phyloP scores from a whole-genome alignment of 2,113 vertebrate genomes.

The Girardinichthys multiradiatus region DNA sequence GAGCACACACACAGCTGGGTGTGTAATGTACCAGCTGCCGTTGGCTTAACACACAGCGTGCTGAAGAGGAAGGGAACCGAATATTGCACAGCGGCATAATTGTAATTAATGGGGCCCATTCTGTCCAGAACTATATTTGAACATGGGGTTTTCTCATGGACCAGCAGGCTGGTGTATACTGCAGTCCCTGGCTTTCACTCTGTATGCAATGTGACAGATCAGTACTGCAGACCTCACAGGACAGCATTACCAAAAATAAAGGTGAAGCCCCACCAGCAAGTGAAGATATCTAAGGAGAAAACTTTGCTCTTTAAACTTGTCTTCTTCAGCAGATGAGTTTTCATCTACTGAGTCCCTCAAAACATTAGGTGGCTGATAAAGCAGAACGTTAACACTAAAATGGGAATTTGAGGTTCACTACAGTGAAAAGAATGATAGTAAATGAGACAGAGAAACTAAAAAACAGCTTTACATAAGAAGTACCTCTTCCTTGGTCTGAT shows the following conservation, averaged over 20 bases:
- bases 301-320: neutral
- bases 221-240: constrained; percentile 24
- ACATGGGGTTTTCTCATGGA: constrained; percentile 36
- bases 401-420: neutral
- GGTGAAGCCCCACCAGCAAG: neutral
- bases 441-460: neutral
- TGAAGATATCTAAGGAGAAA: neutral
- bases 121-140: constrained; percentile 58
- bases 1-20: constrained; percentile 53
- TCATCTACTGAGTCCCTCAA: neutral
- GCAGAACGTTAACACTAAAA: neutral
- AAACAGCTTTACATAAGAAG: neutral
- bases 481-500: neutral
- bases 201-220: constrained; percentile 26
- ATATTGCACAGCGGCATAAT: constrained; percentile 47
- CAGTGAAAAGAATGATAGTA: neutral
- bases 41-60: constrained; percentile 50
- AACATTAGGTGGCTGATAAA: neutral
- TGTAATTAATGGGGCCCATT: constrained; percentile 54
- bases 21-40: constrained; percentile 60
- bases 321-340: no score
- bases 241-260: neutral
- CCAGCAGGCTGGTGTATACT: constrained; percentile 35
- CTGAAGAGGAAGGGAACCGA: constrained; percentile 46
- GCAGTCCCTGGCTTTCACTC: constrained; percentile 8